Conservation (phyloP, 2,888 invertebrate species). For the Heliconius erato region DNA sequence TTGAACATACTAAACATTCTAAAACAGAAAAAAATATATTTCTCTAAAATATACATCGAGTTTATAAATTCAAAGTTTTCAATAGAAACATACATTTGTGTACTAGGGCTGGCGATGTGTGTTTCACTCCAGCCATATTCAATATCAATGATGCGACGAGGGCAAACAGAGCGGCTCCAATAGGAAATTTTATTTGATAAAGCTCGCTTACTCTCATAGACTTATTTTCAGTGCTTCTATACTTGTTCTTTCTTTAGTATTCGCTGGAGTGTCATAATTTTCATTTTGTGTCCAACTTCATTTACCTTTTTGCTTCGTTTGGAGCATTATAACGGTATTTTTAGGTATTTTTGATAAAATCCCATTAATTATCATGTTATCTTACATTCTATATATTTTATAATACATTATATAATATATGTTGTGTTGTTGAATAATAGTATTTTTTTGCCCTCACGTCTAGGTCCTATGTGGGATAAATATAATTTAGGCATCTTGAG, state of each 20-base stretch:
- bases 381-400: background rate
- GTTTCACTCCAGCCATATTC: slow-evolving; percentile 62
- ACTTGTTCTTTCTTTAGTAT: slow-evolving; percentile 35
- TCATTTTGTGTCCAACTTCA: slow-evolving; percentile 29
- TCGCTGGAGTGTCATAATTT: slow-evolving; percentile 36
- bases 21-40: background rate
- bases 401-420: too few relatives aligned
- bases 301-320: slow-evolving; percentile 21
- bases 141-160: slow-evolving; percentile 81
- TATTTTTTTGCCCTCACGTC: background rate
- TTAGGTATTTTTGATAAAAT: background rate
- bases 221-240: slow-evolving; percentile 29
- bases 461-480: background rate
- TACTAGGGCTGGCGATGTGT: slow-evolving; percentile 12
- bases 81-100: slow-evolving; percentile 12
- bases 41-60: background rate
- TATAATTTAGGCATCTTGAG: background rate
- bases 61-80: slow-evolving; percentile 18
- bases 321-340: background rate
- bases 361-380: background rate
- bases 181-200: slow-evolving; percentile 85
- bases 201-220: slow-evolving; percentile 66
- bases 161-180: slow-evolving; percentile 84
- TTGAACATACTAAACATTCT: background rate
- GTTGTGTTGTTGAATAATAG: background rate